Conservation (phyloP, 2,113 vertebrate species). For the Halichoeres trimaculatus region DNA sequence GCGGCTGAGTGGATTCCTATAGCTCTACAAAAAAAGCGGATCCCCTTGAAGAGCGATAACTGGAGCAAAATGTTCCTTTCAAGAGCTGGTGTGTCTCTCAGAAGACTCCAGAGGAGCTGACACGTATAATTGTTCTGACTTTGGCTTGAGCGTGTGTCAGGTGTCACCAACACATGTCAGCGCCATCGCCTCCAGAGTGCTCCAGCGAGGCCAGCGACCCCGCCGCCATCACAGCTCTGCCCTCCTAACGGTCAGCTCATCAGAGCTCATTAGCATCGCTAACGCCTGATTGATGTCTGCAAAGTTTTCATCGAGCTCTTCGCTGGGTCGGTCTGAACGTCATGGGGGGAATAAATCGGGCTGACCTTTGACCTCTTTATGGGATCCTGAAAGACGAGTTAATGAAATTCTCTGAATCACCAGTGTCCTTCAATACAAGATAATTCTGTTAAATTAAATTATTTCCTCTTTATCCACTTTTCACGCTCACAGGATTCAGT, state of each 20-base stretch:
- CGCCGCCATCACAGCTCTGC: neutral
- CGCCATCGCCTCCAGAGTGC: conserved; percentile 7
- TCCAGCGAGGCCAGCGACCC: conserved; percentile 29
- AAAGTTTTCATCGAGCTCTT: conserved; percentile 39
- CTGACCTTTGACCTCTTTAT: conserved; percentile 19
- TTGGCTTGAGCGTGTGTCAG: conserved; percentile 31
- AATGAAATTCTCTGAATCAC: neutral
- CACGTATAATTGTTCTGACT: conserved; percentile 51
- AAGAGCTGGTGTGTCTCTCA: conserved; percentile 58
- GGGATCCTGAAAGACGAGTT: neutral
- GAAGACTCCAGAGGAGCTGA: conserved; percentile 49
- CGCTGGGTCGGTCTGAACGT: neutral
- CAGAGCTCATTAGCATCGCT: conserved; percentile 42
- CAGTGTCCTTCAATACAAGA: neutral
- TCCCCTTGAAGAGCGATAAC: conserved; percentile 65
- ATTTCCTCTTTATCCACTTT: too few species aligned
- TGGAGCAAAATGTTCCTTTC: conserved; percentile 75
- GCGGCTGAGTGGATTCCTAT: conserved; percentile 60
- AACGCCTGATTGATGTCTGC: conserved; percentile 47
- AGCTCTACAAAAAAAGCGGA: conserved; percentile 56
- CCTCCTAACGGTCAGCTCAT: conserved; percentile 32
- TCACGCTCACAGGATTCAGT: too few species aligned
- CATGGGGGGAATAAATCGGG: conserved; percentile 4
- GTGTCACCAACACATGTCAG: conserved; percentile 18
- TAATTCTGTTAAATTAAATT: neutral